These are phyloP conservation scores for Malthinus flaveolus DNA, from an alignment of 2,888 invertebrate genomes.

Conservation along the genomic window DNA sequence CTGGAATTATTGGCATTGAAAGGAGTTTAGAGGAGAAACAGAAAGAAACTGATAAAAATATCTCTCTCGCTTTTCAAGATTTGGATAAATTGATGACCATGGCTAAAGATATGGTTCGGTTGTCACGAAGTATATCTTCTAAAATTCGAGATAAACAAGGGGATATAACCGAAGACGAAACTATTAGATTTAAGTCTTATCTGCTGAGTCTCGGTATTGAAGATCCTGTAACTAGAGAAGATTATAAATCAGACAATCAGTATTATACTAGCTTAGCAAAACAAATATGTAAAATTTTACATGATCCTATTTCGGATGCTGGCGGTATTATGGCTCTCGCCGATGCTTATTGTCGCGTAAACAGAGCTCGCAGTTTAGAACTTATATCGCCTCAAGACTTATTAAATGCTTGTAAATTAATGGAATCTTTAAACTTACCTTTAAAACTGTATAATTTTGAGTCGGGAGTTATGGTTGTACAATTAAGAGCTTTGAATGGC, in stretches of 20 bases:
- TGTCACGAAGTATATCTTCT: conserved; percentile 89
- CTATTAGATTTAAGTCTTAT: conserved; percentile 93
- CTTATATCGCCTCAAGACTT: conserved; percentile 96
- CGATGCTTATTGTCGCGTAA: conserved; percentile 96
- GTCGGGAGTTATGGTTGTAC: conserved; percentile 94
- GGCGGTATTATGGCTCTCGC: conserved; percentile 97
- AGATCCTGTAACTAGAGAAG: conserved; percentile 94
- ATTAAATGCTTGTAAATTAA: conserved; percentile 80
- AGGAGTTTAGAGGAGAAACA: conserved; percentile 88
- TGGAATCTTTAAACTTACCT: conserved; percentile 68
- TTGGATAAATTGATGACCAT: conserved; percentile 90
- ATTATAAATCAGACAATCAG: conserved; percentile 81
- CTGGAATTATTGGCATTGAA: conserved; percentile 96
- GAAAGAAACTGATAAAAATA: conserved; percentile 88
- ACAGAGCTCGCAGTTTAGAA: conserved; percentile 94
- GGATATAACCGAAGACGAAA: conserved; percentile 96
- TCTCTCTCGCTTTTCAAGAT: conserved; percentile 93
- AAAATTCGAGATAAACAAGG: conserved; percentile 94
- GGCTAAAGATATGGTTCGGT: conserved; percentile 95
- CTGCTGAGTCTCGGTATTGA: conserved; percentile 95
- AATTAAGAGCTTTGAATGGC: conserved; percentile 76
- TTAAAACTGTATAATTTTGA: conserved; percentile 83
- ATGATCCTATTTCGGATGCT: conserved; percentile 80
- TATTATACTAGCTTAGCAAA: conserved; percentile 85
- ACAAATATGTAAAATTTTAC: conserved; percentile 82